Conservation (phyloP, 2,888 invertebrate species). For the Microctonus hyperodae region DNA sequence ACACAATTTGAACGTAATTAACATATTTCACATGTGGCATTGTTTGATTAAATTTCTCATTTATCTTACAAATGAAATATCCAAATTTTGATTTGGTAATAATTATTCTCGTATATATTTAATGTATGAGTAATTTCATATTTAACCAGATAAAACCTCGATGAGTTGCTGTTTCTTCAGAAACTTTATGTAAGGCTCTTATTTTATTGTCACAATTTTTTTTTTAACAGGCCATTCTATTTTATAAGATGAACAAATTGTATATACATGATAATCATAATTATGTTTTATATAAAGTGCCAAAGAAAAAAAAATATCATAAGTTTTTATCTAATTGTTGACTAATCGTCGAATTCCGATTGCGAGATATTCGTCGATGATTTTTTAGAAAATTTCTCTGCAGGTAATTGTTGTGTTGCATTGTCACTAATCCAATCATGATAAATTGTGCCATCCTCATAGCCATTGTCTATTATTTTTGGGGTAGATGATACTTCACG, state of each 20-base stretch:
- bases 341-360: neutral
- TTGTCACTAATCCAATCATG: too few species aligned
- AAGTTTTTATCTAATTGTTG: conserved; percentile 17
- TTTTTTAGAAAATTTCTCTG: neutral
- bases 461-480: neutral
- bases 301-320: conserved; percentile 54
- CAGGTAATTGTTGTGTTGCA: too few species aligned
- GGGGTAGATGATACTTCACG: too few species aligned
- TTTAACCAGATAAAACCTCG: conserved; percentile 18
- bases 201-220: conserved; percentile 24
- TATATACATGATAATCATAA: conserved; percentile 52
- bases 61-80: too few species aligned
- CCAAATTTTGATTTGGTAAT: too few species aligned
- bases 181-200: neutral
- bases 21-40: neutral
- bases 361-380: neutral
- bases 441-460: neutral
- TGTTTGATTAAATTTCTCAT: too few species aligned
- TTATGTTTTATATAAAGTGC: conserved; percentile 59
- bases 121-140: conserved; percentile 7
- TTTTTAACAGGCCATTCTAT: conserved; percentile 54
- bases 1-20: neutral
- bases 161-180: conserved; percentile 3
- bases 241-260: conserved; percentile 49
- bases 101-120: conserved; percentile 6